These are phyloP conservation scores for Steinernema feltiae DNA, from an alignment of 1,140 invertebrate genomes.

Conservation along the genomic window DNA sequence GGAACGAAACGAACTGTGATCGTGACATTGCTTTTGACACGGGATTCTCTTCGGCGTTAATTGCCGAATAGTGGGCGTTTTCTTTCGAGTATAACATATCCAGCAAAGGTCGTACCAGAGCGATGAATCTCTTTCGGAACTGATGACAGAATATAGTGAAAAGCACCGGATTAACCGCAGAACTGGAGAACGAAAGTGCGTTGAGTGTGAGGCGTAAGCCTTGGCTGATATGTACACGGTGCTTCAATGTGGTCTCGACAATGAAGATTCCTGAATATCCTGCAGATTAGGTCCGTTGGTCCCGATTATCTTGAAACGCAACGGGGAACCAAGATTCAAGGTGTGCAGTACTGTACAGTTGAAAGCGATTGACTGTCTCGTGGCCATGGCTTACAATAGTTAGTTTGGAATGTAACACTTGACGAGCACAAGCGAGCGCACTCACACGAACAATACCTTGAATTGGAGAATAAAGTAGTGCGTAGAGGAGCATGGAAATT, in stretches of 20 bases:
- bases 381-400: no score
- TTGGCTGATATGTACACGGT: slow-evolving; percentile 8
- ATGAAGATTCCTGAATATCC: slow-evolving; percentile 16
- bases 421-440: neutral
- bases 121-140: slow-evolving; percentile 28
- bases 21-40: neutral
- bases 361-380: no score
- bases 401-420: no score
- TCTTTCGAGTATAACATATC: neutral
- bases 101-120: neutral
- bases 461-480: slow-evolving; percentile 37
- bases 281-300: neutral
- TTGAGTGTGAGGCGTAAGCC: slow-evolving; percentile 29
- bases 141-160: slow-evolving; percentile 37
- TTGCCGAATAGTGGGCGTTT: neutral
- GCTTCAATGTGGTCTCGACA: slow-evolving; percentile 18
- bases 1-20: neutral
- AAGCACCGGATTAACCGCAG: slow-evolving; percentile 34
- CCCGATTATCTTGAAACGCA: neutral
- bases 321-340: neutral
- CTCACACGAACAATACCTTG: slow-evolving; percentile 27
- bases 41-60: slow-evolving; percentile 15
- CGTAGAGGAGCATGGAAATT: slow-evolving; percentile 38
- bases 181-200: slow-evolving; percentile 32
- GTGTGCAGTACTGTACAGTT: neutral